Base-by-base conservation (phyloP, 2,888 invertebrate species). In the Drosophila gaucha region DNA sequence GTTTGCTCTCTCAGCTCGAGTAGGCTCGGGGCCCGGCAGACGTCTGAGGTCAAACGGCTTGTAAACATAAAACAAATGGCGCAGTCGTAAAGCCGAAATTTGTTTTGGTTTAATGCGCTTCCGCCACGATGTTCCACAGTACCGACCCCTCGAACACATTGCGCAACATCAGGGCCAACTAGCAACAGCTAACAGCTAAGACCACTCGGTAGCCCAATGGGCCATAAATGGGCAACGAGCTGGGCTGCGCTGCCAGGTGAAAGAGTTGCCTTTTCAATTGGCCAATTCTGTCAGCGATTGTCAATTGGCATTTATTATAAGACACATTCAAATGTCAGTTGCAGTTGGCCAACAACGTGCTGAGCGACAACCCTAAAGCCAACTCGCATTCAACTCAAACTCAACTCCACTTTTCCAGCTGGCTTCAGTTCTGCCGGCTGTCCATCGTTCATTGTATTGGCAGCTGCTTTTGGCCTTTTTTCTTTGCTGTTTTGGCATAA, bases 231-330 rank as follows among this genome's bases (percentile, higher is more conserved):
- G 65, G 38, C 47, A 47, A 31, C 24, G 31, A 46, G 36, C 30
- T 18, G 33, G 9, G 38, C 28, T 18, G 20, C 26, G 49, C 47
- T 14, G 54, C 65, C 79, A 79, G 76, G 83, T 78, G 83, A 83
- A 80, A 73, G 70, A 70, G 38, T 60, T 59, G 50, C 28, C 31
- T 46, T 55, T 55, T 36, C 38, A 46, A 28, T 54, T 47, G 39
- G 66, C 66, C 50, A 41, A 63, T 44, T 63, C 69, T 73, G 85
- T 72, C 78, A 64, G 82, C 52, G 69, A n/a, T n/a, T 67, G 80
- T 84, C 82, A 67, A 65, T 70, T 86, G 82, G 50, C 82, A 86
- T 85, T 76, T 76, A 62, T 66, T 80, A 79, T 74, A 60, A 83
- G 72, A 50, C 51, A 67, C 72, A 76, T 72, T 76, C 58, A 74